Percentiles rank a stretch among this genome's conserved stretches.
Evolutionary conservation across 1,140 invertebrate species (phyloP).

Genomic region (Ladona fulva): DNA sequence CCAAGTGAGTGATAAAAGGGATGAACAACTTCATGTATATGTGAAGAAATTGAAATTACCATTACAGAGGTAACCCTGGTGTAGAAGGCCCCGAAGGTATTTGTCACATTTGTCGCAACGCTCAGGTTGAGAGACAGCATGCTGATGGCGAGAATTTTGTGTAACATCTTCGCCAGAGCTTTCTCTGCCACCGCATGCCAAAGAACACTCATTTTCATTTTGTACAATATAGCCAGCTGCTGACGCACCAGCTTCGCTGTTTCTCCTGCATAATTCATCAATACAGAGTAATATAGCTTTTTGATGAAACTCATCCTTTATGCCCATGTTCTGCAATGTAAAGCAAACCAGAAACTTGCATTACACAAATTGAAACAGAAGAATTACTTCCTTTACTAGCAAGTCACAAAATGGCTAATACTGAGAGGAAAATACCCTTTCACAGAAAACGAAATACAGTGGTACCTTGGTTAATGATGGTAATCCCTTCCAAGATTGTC

Average conservation of each 20-base stretch:
- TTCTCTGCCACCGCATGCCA: background rate
- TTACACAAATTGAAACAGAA: background rate
- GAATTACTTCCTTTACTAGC: no score
- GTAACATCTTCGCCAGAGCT: background rate
- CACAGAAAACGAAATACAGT: no score
- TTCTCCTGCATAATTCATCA: constrained; percentile 48
- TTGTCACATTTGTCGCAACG: constrained; percentile 68
- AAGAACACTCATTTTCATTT: background rate
- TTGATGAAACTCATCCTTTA: constrained; percentile 68
- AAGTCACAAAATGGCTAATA: no score
- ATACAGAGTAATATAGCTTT: constrained; percentile 60
- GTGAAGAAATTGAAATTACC: constrained; percentile 39
- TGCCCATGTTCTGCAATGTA: constrained; percentile 67
- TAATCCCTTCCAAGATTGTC: no score
- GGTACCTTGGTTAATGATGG: no score
- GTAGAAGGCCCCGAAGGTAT: constrained; percentile 58
- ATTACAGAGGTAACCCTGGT: constrained; percentile 65
- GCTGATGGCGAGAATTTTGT: constrained; percentile 42
- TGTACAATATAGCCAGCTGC: background rate
- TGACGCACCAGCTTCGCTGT: constrained; percentile 3
- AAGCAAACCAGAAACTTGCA: constrained; percentile 22
- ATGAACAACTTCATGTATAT: no score
- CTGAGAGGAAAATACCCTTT: background rate
- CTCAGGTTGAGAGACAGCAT: constrained; percentile 58
- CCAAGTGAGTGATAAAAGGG: no score